Evolutionary conservation across 2,888 invertebrate species (phyloP), one percentile per base, ranked within the genome.

Genomic region (Crepidodera aurea): DNA sequence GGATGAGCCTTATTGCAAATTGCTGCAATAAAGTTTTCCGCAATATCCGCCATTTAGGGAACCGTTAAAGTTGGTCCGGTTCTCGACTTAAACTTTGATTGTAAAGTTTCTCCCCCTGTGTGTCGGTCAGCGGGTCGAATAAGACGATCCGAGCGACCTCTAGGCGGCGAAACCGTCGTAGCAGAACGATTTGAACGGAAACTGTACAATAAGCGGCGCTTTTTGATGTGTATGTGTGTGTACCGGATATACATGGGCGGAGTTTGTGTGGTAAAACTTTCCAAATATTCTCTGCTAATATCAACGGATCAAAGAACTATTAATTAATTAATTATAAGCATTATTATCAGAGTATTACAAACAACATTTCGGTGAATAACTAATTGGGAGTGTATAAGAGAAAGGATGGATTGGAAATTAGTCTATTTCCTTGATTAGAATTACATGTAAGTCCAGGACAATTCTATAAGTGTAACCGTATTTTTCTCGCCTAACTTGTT

Each of bases 81-180:
- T 57, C 53, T 60, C 59, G 50, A 58, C 58, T 60, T 44, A 64
- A 60, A 64, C 59, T 64, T 64, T 64, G 63, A 64, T 64, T 64
- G 63, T 55, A 60, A 60, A 58, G 54, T 51, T 62, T 57, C 57
- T 48, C 39, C 53, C 48, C 39, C 44, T 37, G 48, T 54, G 60
- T 48, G 54, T 48, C 40, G 58, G 62, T 62, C 62, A 58, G 29
- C 53, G 39, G 46, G 53, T 32, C 50, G 15, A 40, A 22, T n/a
- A 37, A 42, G 48, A 27, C 29, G 27, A 27, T 29, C 2, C 7
- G 25, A 15, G 48, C 40, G 15, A 15, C 40, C 18, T 40, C 40
- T 40, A 10, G 15, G 40, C 18, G 10, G 18, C 18, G 5, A 18
- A 40, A 2, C 10, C 16, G 4, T 18, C 40, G 5, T 15, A 40